These are phyloP conservation scores for Petrolisthes cinctipes DNA, from an alignment of 2,888 invertebrate species.

Conservation along the genomic window DNA sequence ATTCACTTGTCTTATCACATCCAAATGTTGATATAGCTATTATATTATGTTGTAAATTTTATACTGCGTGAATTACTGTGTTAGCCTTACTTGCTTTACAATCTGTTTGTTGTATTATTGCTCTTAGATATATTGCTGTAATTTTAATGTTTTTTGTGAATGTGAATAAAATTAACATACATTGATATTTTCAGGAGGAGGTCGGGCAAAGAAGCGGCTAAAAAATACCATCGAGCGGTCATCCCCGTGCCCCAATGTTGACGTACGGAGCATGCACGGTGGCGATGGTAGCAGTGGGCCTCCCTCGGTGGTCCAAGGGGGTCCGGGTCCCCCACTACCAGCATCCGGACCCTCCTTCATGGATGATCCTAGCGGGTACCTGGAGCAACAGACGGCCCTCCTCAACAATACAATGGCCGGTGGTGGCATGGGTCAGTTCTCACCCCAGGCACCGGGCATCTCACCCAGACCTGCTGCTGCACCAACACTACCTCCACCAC, in stretches of 20 bases:
- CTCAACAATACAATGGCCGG: conserved; percentile 81
- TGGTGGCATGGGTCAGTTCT: conserved; percentile 64
- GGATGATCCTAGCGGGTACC: conserved; percentile 91
- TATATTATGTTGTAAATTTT: no score
- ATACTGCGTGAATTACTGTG: no score
- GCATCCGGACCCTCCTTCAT: conserved; percentile 77
- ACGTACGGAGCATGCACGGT: conserved; percentile 74
- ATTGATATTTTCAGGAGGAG: conserved; percentile 11
- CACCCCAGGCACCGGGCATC: conserved; percentile 60
- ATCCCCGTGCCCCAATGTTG: conserved; percentile 75
- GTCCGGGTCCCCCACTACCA: conserved; percentile 52
- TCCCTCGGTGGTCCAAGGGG: conserved; percentile 29
- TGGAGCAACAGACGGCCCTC: conserved; percentile 90
- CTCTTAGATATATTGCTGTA: no score
- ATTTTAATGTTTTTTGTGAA: no score
- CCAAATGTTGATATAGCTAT: no score
- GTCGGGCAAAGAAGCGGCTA: conserved; percentile 50
- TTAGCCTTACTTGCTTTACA: no score
- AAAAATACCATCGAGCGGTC: conserved; percentile 66
- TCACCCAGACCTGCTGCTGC: conserved; percentile 50
- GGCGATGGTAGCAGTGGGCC: conserved; percentile 68
- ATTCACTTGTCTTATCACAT: no score
- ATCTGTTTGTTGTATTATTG: no score
- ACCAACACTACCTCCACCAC: conserved; percentile 11
- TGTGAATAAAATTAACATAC: no score